Conservation (phyloP, 2,888 invertebrate species). For the Bhutanitis thaidina region DNA sequence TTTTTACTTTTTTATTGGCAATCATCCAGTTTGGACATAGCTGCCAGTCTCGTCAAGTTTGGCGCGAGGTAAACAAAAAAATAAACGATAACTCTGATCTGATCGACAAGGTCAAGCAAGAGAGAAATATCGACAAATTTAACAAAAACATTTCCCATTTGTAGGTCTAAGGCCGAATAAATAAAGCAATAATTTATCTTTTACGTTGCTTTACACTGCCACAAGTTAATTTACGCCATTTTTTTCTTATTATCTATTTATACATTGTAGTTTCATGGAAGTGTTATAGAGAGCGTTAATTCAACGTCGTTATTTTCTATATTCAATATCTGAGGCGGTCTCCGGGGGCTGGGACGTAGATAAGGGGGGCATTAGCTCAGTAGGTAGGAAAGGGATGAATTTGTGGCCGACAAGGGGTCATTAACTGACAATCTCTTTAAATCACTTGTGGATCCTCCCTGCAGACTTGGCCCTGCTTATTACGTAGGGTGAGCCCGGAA, state of each 20-base stretch:
- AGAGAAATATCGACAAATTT: constrained; percentile 10
- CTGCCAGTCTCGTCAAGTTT: constrained; percentile 12
- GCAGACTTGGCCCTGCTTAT: constrained; percentile 54
- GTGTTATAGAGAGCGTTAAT: constrained; percentile 8
- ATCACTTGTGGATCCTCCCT: constrained; percentile 69
- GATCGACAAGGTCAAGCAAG: constrained; percentile 9
- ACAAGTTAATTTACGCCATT: neutral
- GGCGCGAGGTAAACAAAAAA: constrained; percentile 16
- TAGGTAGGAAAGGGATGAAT: constrained; percentile 59
- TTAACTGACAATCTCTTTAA: constrained; percentile 75
- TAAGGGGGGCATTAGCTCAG: constrained; percentile 43
- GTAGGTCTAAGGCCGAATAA: constrained; percentile 6
- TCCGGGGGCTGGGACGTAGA: constrained; percentile 32
- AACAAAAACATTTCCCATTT: constrained; percentile 16
- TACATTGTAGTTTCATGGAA: constrained; percentile 10
- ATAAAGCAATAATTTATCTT: constrained; percentile 15
- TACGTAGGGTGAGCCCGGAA: constrained; percentile 54
- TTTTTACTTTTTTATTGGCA: constrained; percentile 26
- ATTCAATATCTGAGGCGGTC: constrained; percentile 27
- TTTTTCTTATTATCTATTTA: constrained; percentile 7
- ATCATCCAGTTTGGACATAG: constrained; percentile 24
- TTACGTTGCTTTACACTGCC: neutral
- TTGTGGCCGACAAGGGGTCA: constrained; percentile 62
- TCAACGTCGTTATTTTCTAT: constrained; percentile 24
- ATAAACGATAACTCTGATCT: constrained; percentile 15